These are phyloP conservation scores for Idaea aversata DNA, from an alignment of 2,888 invertebrate species.

Conservation along the genomic window DNA sequence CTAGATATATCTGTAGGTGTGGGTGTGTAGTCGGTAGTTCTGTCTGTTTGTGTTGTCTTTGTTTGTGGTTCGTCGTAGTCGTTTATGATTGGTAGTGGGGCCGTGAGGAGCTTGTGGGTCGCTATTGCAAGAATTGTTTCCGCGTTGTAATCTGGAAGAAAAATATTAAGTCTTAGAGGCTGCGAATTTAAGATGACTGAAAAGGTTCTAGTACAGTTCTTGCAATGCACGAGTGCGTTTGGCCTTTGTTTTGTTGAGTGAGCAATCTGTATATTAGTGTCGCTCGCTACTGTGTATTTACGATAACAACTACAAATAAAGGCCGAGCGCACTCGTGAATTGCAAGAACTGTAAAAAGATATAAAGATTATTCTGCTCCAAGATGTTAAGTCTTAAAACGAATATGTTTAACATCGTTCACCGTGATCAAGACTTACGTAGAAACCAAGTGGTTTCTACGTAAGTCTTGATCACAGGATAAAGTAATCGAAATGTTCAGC, in stretches of 20 bases:
- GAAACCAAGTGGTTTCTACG: too few species aligned
- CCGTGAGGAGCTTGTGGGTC: slow-evolving; percentile 69
- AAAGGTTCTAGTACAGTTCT: too few species aligned
- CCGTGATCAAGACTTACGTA: too few species aligned
- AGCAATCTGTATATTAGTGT: too few species aligned
- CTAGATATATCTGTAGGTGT: slow-evolving; percentile 40
- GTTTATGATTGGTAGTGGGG: slow-evolving; percentile 63
- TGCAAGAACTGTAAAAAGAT: too few species aligned
- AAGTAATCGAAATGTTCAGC: neutral
- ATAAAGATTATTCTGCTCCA: too few species aligned
- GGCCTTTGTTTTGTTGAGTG: too few species aligned
- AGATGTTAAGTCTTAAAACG: neutral
- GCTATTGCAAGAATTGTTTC: slow-evolving; percentile 74
- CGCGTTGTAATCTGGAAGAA: slow-evolving; percentile 53
- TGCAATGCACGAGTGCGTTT: too few species aligned
- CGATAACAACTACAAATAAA: too few species aligned
- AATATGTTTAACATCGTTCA: slow-evolving; percentile 7
- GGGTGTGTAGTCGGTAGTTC: slow-evolving; percentile 55
- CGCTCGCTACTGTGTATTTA: too few species aligned
- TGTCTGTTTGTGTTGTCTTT: slow-evolving; percentile 54
- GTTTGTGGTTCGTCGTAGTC: slow-evolving; percentile 56
- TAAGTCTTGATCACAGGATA: too few species aligned
- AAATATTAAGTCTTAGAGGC: neutral
- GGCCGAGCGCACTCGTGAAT: too few species aligned
- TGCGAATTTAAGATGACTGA: neutral